phyloP scores from a whole-genome alignment of 1,140 invertebrate species.

The Sarcophaga peregrina region DNA sequence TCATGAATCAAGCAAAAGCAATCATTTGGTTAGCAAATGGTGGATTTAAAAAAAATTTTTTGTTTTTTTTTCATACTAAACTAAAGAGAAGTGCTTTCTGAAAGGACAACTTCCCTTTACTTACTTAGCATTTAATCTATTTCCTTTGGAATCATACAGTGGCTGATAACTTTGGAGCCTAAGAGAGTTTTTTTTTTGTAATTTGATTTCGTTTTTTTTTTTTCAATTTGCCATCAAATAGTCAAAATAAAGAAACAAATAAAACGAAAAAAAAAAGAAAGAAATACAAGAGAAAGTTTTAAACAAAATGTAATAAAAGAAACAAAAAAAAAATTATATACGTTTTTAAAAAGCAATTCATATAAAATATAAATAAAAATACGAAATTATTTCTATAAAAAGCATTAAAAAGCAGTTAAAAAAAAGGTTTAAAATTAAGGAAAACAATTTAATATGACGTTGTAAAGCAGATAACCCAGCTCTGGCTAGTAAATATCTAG shows the following conservation, averaged over 20 bases:
- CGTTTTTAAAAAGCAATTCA: slow-evolving; percentile 12
- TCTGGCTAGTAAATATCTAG: too few species aligned
- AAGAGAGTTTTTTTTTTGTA: slow-evolving; percentile 42
- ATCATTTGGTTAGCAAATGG: not conserved
- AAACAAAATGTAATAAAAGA: slow-evolving; percentile 19
- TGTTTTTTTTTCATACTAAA: not conserved
- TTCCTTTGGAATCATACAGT: slow-evolving; percentile 66
- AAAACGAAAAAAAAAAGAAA: slow-evolving; percentile 49
- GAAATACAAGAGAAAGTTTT: slow-evolving; percentile 42
- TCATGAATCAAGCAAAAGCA: not conserved
- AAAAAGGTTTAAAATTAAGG: too few species aligned
- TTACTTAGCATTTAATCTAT: slow-evolving; percentile 58
- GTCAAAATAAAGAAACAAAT: slow-evolving; percentile 45
- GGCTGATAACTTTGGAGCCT: slow-evolving; percentile 63
- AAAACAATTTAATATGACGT: too few species aligned
- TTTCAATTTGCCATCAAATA: not conserved
- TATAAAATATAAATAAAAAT: too few species aligned
- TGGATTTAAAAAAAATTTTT: too few species aligned
- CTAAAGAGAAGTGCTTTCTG: slow-evolving; percentile 32
- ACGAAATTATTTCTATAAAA: not conserved
- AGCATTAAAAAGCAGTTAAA: not conserved
- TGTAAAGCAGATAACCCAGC: too few species aligned
- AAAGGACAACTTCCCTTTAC: slow-evolving; percentile 37
- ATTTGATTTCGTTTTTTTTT: too few species aligned
- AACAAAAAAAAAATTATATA: not conserved